Conservation (phyloP, 2,113 vertebrate species). For the Ovibos moschatus region DNA sequence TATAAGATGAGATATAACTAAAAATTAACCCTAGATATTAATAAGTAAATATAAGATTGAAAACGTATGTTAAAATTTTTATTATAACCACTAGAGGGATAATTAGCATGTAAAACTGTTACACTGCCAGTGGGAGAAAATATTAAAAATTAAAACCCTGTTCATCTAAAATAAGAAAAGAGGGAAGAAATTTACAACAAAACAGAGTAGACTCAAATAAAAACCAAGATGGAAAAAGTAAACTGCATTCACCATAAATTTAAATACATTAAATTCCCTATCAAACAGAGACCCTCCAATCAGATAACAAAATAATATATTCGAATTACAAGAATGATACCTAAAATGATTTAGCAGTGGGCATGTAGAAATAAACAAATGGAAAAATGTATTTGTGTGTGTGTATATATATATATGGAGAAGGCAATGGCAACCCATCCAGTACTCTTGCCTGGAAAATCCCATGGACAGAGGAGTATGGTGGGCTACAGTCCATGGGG, state of each 20-base stretch:
- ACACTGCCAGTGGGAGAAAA: neutral
- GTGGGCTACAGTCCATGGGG: too few species aligned
- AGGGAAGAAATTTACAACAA: neutral
- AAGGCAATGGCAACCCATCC: too few species aligned
- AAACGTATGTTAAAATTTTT: neutral
- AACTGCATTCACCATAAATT: neutral
- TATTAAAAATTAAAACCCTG: neutral
- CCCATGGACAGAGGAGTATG: too few species aligned
- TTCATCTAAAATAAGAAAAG: neutral
- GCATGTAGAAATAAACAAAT: neutral
- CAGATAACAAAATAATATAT: neutral
- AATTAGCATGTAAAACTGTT: neutral
- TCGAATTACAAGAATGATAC: neutral
- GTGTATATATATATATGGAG: too few species aligned
- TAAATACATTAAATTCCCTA: slow-evolving; percentile 59
- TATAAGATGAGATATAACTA: neutral
- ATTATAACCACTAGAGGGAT: neutral
- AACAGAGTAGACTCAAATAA: neutral
- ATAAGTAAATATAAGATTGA: neutral
- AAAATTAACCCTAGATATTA: neutral
- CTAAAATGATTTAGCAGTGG: neutral
- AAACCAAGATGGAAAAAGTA: neutral
- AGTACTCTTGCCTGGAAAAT: too few species aligned
- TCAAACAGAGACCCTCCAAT: neutral
- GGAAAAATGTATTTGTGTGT: neutral